These are phyloP conservation scores for Drosophila setifemur DNA, from an alignment of 1,140 invertebrate genomes.

Conservation along the genomic window DNA sequence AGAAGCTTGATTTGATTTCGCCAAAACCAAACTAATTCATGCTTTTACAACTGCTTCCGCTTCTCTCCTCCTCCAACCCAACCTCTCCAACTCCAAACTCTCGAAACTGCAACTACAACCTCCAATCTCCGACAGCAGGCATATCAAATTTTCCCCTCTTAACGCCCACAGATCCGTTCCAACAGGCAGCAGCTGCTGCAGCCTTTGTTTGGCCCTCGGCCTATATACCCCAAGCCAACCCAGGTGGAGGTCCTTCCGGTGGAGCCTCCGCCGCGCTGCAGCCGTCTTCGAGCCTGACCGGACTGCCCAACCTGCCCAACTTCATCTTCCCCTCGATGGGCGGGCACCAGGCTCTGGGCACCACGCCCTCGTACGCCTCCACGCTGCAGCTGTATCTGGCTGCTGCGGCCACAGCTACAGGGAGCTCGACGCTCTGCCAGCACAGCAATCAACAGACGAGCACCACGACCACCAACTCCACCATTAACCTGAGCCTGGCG, in stretches of 20 bases:
- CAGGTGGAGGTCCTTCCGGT: conserved; percentile 85
- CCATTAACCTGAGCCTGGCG: conserved; percentile 69
- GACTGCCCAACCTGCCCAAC: conserved; percentile 66
- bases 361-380: conserved; percentile 84
- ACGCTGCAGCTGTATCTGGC: conserved; percentile 84
- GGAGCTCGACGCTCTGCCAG: conserved; percentile 72
- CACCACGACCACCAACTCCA: conserved; percentile 71
- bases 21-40: conserved; percentile 74
- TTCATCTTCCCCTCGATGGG: conserved; percentile 80
- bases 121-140: conserved; percentile 50
- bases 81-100: conserved; percentile 15
- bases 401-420: conserved; percentile 78
- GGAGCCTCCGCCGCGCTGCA: conserved; percentile 83
- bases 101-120: conserved; percentile 28
- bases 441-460: conserved; percentile 69
- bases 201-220: conserved; percentile 78
- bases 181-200: conserved; percentile 87
- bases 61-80: conserved; percentile 49
- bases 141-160: conserved; percentile 82
- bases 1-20: conserved; percentile 52
- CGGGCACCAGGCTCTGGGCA: conserved; percentile 60
- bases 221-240: conserved; percentile 66
- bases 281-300: conserved; percentile 82
- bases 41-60: conserved; percentile 78
- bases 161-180: conserved; percentile 86